These are phyloP conservation scores for Neotoma lepida DNA, from an alignment of 2,113 vertebrate genomes.

Conservation along the genomic window DNA sequence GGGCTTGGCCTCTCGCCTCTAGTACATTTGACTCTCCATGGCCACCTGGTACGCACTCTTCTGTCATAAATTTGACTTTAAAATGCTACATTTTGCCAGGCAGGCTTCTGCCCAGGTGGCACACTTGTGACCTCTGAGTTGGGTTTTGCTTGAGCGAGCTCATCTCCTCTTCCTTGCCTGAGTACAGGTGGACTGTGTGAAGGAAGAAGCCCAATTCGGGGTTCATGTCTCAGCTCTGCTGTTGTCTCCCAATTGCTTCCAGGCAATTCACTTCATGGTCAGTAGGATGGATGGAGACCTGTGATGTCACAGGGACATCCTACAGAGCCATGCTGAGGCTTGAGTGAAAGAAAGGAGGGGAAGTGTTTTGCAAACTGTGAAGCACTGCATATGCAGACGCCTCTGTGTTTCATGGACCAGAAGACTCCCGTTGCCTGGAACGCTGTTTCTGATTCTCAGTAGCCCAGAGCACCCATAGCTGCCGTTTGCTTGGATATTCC, in stretches of 20 bases:
- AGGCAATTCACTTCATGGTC: not conserved
- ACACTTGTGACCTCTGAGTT: not conserved
- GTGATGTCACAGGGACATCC: not conserved
- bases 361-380: not conserved
- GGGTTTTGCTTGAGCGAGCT: conserved; percentile 1
- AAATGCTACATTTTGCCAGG: conserved; percentile 30
- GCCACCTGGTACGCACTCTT: conserved; percentile 11
- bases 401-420: not conserved
- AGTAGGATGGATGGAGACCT: not conserved
- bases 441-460: not conserved
- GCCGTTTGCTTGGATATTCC: not conserved
- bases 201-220: not conserved
- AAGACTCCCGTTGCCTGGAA: not conserved
- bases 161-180: not conserved
- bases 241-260: not conserved
- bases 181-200: not conserved
- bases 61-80: conserved; percentile 69
- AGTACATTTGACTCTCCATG: not conserved
- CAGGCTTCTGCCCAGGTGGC: conserved; percentile 54
- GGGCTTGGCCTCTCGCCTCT: not conserved
- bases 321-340: not conserved
- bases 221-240: not conserved
- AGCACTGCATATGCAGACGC: accelerated
- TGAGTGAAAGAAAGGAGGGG: not conserved
- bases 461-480: not conserved